A percentile compares a stretch with the other conserved stretches of the same genome.
phyloP scores from a whole-genome alignment of 2,888 invertebrate genomes.

The Mesorhabditis sp. region DNA sequence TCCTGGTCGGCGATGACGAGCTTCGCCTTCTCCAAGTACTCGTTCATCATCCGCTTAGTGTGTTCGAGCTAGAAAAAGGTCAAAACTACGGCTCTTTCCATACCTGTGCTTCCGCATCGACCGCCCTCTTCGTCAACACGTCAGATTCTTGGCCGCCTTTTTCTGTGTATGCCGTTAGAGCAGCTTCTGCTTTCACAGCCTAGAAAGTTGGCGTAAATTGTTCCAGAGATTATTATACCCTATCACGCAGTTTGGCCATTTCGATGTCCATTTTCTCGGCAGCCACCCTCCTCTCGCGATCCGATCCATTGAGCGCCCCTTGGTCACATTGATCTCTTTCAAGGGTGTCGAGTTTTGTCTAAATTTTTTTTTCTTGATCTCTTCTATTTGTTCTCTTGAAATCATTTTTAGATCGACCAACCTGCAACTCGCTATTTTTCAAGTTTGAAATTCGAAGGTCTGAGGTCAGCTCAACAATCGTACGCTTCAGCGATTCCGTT shows the following conservation, averaged over 20 bases:
- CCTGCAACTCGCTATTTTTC: slow-evolving; percentile 4
- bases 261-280: slow-evolving; percentile 3
- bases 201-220: not conserved
- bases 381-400: not conserved
- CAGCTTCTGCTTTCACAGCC: not conserved
- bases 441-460: not conserved
- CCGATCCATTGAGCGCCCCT: not conserved
- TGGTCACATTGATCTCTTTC: slow-evolving; percentile 1
- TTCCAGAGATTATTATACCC: not conserved
- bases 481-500: not conserved
- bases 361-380: not conserved
- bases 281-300: slow-evolving; percentile 1
- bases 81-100: not conserved
- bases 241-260: not conserved
- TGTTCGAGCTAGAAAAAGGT: not conserved
- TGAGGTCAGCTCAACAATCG: not conserved
- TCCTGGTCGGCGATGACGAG: slow-evolving; percentile 4
- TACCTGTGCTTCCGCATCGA: not conserved
- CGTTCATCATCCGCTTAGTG: not conserved
- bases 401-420: not conserved
- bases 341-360: not conserved
- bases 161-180: not conserved
- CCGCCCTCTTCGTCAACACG: not conserved
- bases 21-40: slow-evolving; percentile 4
- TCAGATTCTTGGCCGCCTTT: not conserved